Base-by-base conservation (phyloP, 2,888 invertebrate genomes). In the Caenorhabditis sp. region DNA sequence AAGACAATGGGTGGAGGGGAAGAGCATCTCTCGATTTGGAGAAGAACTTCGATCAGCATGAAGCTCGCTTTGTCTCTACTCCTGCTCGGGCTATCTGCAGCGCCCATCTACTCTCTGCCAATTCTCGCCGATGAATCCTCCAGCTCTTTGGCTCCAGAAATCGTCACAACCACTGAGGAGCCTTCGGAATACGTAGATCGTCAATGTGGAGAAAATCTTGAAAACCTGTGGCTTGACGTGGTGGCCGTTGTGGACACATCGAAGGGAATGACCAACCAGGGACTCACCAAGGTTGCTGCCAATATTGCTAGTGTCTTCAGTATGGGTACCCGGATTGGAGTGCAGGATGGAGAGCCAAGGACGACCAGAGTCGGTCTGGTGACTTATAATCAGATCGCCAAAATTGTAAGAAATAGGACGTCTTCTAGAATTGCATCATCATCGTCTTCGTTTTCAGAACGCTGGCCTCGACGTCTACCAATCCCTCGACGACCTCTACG, bases 331-430 rank as follows among this genome's bases (percentile, higher is more conserved):
- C 40, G 40, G 11, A 40, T 40, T 13, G 40, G 40, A 40, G 64
- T 65, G 0, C 50, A 22, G 2, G 58, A 56, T 9, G 69, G 69
- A 0, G 26, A 51, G 1, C 68, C 68, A 26, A 28, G 56, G 3
- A 62, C 53, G 5, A 72, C 68, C 5, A 50, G 80, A 4, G 47
- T 80, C 11, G 60, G 67, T 20, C 9, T 80, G 0, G 72, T 80
- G 13, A 67, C 72, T 2, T 80, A 80, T 20, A 68, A 61, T 37
- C 1, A n/a, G 0, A 44, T 18, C 9, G 47, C 47, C 18, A 47
- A n/a, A 5, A 47, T 47, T 18, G 47, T 47, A 18, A 47, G 47
- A n/a, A n/a, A n/a, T n/a, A n/a, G n/a, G n/a, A n/a, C n/a, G n/a
- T n/a, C n/a, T 32, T 32, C 32, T 32, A 32, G 32, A 6, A 32